Percentiles rank a stretch among this genome's conserved stretches.
Evolutionary conservation across 1,140 invertebrate species (phyloP).

Genomic region (Chironomus tepperi): DNA sequence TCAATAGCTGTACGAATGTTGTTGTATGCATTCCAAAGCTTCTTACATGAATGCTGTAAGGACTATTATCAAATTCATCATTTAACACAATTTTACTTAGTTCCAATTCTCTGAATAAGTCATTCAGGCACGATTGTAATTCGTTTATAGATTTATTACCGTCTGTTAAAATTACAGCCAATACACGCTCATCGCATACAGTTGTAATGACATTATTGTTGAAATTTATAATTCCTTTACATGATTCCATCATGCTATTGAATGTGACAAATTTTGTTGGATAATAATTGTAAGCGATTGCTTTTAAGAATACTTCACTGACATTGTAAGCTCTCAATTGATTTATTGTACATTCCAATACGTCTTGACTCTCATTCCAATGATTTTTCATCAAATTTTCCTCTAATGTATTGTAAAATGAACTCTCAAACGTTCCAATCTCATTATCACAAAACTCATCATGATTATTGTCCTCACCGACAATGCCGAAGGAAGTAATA

Average conservation of each 20-base stretch:
- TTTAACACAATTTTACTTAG: not conserved
- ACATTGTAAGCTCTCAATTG: not conserved
- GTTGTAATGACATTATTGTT: not conserved
- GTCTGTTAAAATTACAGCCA: not conserved
- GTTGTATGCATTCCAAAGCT: not conserved
- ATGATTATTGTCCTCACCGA: not conserved
- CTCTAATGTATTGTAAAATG: not conserved
- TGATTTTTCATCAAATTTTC: not conserved
- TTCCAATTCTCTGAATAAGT: not conserved
- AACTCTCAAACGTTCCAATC: not conserved
- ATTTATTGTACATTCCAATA: not conserved
- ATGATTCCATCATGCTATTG: not conserved
- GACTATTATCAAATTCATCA: not conserved
- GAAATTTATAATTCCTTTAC: not conserved
- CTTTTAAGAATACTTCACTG: not conserved
- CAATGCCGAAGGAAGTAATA: too few species aligned
- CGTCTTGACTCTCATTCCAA: not conserved
- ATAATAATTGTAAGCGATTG: not conserved
- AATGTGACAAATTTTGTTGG: not conserved
- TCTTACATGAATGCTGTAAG: not conserved
- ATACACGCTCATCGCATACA: not conserved
- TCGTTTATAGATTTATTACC: not conserved
- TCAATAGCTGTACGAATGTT: not conserved
- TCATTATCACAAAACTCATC: not conserved
- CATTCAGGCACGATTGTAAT: not conserved